Conservation (phyloP, 2,888 invertebrate genomes). For the Rosalia funebris region DNA sequence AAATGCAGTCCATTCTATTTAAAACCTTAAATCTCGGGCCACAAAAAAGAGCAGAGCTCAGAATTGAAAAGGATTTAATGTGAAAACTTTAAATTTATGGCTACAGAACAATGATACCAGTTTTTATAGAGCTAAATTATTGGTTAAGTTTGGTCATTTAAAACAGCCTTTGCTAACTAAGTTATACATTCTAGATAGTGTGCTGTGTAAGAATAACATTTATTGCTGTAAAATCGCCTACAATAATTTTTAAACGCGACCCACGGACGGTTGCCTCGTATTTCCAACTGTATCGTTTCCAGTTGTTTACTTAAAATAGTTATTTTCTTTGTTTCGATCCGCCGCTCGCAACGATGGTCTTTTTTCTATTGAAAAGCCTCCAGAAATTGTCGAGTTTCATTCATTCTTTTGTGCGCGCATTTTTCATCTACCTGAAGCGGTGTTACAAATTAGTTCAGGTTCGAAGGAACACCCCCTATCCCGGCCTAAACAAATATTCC, state of each 20-base stretch:
- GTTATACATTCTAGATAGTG: conserved; percentile 56
- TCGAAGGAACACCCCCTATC: conserved; percentile 53
- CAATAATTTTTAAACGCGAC: conserved; percentile 43
- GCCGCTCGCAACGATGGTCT: conserved; percentile 29
- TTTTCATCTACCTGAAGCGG: conserved; percentile 58
- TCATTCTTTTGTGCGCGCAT: conserved; percentile 54
- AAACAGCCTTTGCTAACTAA: conserved; percentile 60
- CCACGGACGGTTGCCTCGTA: conserved; percentile 32
- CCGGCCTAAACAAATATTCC: conserved; percentile 60
- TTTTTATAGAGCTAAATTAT: conserved; percentile 66
- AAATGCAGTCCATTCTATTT: conserved; percentile 62
- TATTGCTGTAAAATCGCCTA: conserved; percentile 50
- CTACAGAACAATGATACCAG: conserved; percentile 65
- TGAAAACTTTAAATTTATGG: conserved; percentile 65
- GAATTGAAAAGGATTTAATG: conserved; percentile 65
- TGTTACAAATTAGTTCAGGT: conserved; percentile 61
- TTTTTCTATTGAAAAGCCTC: conserved; percentile 7
- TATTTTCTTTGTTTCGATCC: conserved; percentile 38
- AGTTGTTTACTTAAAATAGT: conserved; percentile 33
- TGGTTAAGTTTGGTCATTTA: conserved; percentile 63
- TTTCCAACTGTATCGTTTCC: conserved; percentile 8
- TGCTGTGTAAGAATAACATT: conserved; percentile 42
- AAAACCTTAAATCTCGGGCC: conserved; percentile 61
- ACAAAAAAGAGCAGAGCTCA: conserved; percentile 55
- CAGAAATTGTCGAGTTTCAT: conserved; percentile 45